Evolutionary conservation across 2,888 invertebrate species (phyloP).

Genomic region (Chelonus formosanus): DNA sequence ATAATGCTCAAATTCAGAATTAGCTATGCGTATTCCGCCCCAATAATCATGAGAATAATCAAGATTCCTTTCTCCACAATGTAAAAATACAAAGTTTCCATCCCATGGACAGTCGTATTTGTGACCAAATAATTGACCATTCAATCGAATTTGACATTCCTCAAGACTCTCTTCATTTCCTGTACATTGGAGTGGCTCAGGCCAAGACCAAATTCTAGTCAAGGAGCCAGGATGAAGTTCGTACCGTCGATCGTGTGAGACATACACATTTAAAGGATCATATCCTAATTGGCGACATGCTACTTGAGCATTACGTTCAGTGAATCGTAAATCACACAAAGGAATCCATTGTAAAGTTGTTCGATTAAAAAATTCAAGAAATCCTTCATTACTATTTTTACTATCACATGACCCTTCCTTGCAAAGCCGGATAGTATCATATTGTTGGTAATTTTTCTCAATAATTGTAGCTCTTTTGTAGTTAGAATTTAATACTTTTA

Average conservation of each 20-base stretch:
- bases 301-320: slow-evolving; percentile 95
- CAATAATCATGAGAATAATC: slow-evolving; percentile 80
- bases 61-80: slow-evolving; percentile 81
- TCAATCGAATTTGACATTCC: slow-evolving; percentile 87
- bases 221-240: slow-evolving; percentile 90
- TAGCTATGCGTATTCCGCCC: slow-evolving; percentile 95
- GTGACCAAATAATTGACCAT: slow-evolving; percentile 88
- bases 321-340: slow-evolving; percentile 94
- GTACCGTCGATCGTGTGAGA: slow-evolving; percentile 84
- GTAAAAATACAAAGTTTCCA: slow-evolving; percentile 90
- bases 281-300: slow-evolving; percentile 93
- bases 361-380: slow-evolving; percentile 92
- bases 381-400: slow-evolving; percentile 70
- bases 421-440: slow-evolving; percentile 79
- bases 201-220: slow-evolving; percentile 92
- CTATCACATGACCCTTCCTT: slow-evolving; percentile 76
- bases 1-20: slow-evolving; percentile 88
- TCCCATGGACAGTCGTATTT: slow-evolving; percentile 89
- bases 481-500: background rate
- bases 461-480: background rate
- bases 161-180: slow-evolving; percentile 81
- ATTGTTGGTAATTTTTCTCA: slow-evolving; percentile 50
- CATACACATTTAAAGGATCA: slow-evolving; percentile 87
- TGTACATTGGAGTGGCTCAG: slow-evolving; percentile 86
- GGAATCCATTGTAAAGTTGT: slow-evolving; percentile 98